Conservation (phyloP, 37 sponge, comb jelly and placozoan genomes). For the Dysidea cf. avara region DNA sequence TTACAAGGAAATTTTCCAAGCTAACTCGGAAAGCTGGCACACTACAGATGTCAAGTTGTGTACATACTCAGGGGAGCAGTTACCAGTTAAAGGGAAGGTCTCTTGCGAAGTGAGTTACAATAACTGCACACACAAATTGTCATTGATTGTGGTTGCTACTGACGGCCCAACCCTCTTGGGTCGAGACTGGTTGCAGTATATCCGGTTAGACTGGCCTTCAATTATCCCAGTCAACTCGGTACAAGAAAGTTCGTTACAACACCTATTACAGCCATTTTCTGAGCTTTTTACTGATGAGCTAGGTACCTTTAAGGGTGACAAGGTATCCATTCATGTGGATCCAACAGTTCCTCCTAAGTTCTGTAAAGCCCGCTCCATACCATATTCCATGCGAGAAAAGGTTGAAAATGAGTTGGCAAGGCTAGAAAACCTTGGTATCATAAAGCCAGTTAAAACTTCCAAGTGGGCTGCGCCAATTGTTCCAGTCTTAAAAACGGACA, state of each 20-base stretch:
- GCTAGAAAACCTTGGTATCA: too few relatives aligned
- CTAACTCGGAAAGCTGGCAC: background rate
- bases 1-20: background rate
- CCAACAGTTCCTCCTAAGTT: background rate
- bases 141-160: conserved; percentile 3
- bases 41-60: background rate
- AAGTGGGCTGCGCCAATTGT: too few relatives aligned
- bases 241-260: too few relatives aligned
- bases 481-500: too few relatives aligned
- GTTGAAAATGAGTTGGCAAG: too few relatives aligned
- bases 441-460: too few relatives aligned
- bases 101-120: background rate
- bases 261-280: background rate
- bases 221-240: too few relatives aligned
- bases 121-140: background rate
- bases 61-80: background rate
- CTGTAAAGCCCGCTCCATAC: too few relatives aligned
- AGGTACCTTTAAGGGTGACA: background rate
- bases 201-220: too few relatives aligned
- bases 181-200: too few relatives aligned
- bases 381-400: too few relatives aligned
- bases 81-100: conserved; percentile 1
- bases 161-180: conserved; percentile 16
- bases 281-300: conserved; percentile 9
- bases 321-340: background rate